Evolutionary conservation across 2,888 invertebrate species (phyloP), one percentile per base, ranked within the genome.

Genomic region (Leucophora obtusa): DNA sequence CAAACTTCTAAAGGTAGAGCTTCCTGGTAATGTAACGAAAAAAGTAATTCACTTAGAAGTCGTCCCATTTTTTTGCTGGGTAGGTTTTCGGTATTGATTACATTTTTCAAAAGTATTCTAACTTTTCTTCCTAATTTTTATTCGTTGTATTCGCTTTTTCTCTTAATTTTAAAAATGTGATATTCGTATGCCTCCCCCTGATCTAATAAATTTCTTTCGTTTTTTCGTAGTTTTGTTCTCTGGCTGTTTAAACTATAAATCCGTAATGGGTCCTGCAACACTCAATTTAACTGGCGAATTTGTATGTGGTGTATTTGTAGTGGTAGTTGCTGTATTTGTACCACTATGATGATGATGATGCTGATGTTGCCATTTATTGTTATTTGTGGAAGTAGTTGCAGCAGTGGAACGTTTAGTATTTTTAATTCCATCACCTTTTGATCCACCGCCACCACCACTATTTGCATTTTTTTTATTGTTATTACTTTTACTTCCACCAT

Each of bases 181-280:
- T 66, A 88, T 86, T 63, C 89, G 86, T 68, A 86, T 54, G 60
- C 82, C 58, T 54, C 77, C 77, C 53, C 65, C 0, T 35, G 47
- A 5, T 78, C 70, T 82, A 84, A 85, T 87, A 86, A 24, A n/a
- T 47, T 59, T 65, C 71, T 50, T 71, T 1, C 54, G 65, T 56
- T 73, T 70, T 35, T 66, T 73, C 10, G 15, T 50, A 9, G 7
- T 60, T 71, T 60, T 66, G 54, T 7, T 71, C 17, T 28, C 59
- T 4, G 35, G 24, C 50, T 70, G 65, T 71, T 88, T 87, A 82
- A 87, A 89, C 89, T 90, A 90, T 88, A 90, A 90, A 84, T 90
- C 90, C 50, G 90, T 90, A 76, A 90, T 88, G 53, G 89, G 90
- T 35, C 90, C 89, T 62, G 90, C 88, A 65, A 89, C 85, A 84